Evolutionary conservation across 2,888 invertebrate species (phyloP).

Genomic region (Chorisops tibialis): DNA sequence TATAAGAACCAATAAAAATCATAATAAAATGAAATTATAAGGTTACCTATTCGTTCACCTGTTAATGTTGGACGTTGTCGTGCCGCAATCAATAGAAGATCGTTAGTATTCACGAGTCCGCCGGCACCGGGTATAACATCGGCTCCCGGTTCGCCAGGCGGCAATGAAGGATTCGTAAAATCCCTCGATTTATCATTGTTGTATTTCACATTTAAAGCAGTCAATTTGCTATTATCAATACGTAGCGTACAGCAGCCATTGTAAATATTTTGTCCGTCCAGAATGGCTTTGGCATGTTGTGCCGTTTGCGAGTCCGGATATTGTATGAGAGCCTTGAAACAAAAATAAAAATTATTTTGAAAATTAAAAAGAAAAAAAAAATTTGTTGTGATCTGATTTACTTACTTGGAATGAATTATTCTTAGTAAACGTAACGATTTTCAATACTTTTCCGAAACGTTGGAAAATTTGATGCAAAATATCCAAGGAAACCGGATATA

Average conservation of each 20-base stretch:
- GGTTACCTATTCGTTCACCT: constrained; percentile 55
- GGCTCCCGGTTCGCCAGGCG: constrained; percentile 80
- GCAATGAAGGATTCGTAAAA: constrained; percentile 97
- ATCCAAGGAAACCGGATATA: constrained; percentile 97
- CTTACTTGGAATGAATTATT: constrained; percentile 74
- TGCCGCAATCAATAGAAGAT: constrained; percentile 54
- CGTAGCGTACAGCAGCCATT: constrained; percentile 98
- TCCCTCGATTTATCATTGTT: constrained; percentile 99
- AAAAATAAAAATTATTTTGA: constrained; percentile 42
- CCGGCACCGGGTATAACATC: constrained; percentile 58
- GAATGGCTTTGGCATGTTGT: constrained; percentile 91
- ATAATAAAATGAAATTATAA: constrained; percentile 32
- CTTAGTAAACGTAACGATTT: constrained; percentile 99
- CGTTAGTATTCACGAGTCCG: constrained; percentile 57
- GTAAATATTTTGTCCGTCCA: constrained; percentile 99
- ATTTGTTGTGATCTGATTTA: constrained; percentile 17
- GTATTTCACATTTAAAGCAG: constrained; percentile 97
- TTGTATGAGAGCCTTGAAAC: constrained; percentile 98
- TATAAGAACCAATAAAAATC: constrained; percentile 27
- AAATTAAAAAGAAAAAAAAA: constrained; percentile 28
- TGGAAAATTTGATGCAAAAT: constrained; percentile 97
- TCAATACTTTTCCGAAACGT: constrained; percentile 96
- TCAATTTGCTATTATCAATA: constrained; percentile 98
- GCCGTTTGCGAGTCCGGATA: constrained; percentile 96
- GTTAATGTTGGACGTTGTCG: constrained; percentile 52